phyloP scores from a whole-genome alignment of 2,113 vertebrate species.

The Panthera leo region DNA sequence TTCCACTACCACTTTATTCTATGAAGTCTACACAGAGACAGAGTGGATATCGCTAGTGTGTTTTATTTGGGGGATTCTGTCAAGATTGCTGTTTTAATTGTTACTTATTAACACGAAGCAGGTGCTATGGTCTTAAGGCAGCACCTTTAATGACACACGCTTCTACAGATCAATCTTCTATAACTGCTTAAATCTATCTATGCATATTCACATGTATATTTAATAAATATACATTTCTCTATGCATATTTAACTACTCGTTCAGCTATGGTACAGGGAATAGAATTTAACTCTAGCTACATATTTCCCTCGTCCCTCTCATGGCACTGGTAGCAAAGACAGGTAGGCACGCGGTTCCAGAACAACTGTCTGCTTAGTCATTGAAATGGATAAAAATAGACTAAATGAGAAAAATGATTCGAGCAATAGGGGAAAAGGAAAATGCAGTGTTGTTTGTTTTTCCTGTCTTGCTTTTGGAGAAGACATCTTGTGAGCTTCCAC shows the following conservation, averaged over 20 bases:
- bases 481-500: background rate
- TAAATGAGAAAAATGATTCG: background rate
- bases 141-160: background rate
- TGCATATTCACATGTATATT: background rate
- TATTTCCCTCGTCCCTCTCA: background rate
- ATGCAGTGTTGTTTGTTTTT: background rate
- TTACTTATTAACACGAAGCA: conserved; percentile 12
- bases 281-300: background rate
- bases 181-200: background rate
- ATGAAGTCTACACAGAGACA: background rate
- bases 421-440: background rate
- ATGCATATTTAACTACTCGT: background rate
- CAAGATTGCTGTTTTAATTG: background rate
- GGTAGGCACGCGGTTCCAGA: background rate
- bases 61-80: conserved; percentile 26
- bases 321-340: background rate
- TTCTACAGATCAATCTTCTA: conserved; percentile 11
- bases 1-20: background rate
- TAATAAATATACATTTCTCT: background rate
- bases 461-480: background rate
- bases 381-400: background rate
- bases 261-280: background rate
- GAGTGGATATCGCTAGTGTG: background rate
- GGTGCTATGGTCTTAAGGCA: background rate
- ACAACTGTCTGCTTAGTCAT: background rate